These are phyloP conservation scores for Alectoris magna DNA, from an alignment of 2,797 vertebrate genomes.

Conservation along the genomic window DNA sequence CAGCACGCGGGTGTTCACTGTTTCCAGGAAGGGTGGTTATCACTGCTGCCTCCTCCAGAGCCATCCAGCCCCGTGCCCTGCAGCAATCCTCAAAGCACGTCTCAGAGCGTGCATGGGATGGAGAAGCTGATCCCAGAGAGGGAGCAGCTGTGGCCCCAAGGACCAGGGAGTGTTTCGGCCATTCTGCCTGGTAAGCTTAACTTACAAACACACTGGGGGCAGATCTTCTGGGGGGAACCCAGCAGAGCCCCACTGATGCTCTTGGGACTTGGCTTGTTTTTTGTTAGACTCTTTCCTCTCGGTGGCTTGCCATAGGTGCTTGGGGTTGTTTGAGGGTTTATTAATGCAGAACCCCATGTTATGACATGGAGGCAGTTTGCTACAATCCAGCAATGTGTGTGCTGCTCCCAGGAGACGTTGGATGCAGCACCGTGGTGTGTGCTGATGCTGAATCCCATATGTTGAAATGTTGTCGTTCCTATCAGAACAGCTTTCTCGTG, in stretches of 20 bases:
- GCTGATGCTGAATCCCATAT: neutral
- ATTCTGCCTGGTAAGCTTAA: neutral
- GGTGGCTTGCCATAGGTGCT: rapidly evolving
- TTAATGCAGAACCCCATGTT: neutral
- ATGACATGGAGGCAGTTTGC: rapidly evolving
- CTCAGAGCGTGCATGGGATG: neutral
- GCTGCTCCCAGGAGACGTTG: rapidly evolving
- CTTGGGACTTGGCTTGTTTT: rapidly evolving
- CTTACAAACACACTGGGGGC: neutral
- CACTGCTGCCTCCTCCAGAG: neutral
- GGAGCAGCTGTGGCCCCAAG: neutral
- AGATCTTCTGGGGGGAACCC: neutral
- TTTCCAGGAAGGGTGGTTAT: conserved; percentile 17
- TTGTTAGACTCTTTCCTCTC: neutral
- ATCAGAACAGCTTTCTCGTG: conserved; percentile 7
- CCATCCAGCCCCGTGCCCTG: neutral
- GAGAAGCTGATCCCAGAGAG: neutral
- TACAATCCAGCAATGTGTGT: rapidly evolving
- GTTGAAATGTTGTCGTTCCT: conserved; percentile 24
- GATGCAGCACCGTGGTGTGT: rapidly evolving
- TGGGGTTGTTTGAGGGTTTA: neutral
- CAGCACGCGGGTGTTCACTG: neutral
- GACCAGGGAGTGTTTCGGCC: neutral
- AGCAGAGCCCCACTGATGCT: neutral
- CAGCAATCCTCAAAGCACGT: neutral